Evolutionary conservation across 2,113 vertebrate genomes (phyloP).

Genomic region (Elgaria multicarinata): DNA sequence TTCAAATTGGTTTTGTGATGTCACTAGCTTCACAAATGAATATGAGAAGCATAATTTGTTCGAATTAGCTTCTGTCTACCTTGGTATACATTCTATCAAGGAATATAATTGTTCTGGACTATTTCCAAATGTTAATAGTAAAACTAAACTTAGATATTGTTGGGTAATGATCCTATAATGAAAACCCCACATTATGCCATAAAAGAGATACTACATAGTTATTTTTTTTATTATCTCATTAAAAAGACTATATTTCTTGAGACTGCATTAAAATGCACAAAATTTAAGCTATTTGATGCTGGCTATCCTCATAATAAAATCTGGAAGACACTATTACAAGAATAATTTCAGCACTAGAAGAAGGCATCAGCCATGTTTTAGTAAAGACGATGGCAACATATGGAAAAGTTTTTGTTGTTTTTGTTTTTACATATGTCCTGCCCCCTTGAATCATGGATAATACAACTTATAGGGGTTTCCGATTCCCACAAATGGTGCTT

Average conservation of each 20-base stretch:
- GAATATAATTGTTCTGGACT: conserved; percentile 44
- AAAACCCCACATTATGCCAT: conserved; percentile 43
- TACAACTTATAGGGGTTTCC: no score
- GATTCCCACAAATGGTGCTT: not conserved
- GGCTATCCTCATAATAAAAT: conserved; percentile 30
- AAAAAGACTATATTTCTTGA: conserved; percentile 55
- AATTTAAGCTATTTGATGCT: conserved; percentile 42
- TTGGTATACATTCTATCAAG: not conserved
- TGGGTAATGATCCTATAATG: conserved; percentile 42
- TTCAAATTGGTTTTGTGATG: not conserved
- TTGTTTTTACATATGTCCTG: not conserved
- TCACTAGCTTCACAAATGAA: not conserved
- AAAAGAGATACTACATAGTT: conserved; percentile 50
- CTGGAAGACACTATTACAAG: not conserved
- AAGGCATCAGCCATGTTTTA: not conserved
- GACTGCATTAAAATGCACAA: conserved; percentile 41
- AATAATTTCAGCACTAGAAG: not conserved
- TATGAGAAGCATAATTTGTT: conserved; percentile 4
- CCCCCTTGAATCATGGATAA: not conserved
- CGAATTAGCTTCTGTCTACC: not conserved
- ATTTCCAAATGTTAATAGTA: conserved; percentile 46
- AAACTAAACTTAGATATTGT: conserved; percentile 48
- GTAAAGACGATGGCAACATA: not conserved
- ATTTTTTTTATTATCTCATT: conserved; percentile 60
- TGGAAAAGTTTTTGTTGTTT: not conserved